phyloP scores from a whole-genome alignment of 35 echinoderm and acorn worm genomes.

The Acanthaster planci region DNA sequence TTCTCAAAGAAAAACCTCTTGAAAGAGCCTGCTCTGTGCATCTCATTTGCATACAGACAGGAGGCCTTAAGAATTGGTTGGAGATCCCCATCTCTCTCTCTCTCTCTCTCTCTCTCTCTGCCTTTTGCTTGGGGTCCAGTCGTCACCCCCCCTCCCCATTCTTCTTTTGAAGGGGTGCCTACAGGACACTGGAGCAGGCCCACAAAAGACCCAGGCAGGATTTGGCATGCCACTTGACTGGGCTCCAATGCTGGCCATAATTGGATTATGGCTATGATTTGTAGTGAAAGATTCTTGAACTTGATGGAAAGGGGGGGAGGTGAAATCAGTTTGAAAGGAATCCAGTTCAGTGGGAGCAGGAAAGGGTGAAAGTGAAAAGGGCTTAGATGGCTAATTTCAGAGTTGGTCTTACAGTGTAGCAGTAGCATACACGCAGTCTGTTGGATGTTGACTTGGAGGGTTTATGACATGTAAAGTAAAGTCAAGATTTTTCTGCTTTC shows the following conservation, averaged over 20 bases:
- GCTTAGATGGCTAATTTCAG: too few species aligned
- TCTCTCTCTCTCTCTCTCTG: not conserved
- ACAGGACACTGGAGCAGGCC: not conserved
- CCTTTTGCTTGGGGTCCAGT: too few species aligned
- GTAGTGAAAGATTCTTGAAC: constrained; percentile 26
- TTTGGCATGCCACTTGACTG: constrained; percentile 5
- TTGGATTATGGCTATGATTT: not conserved
- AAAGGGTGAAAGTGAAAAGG: too few species aligned
- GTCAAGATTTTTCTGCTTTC: too few species aligned
- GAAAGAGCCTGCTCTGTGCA: constrained; percentile 25
- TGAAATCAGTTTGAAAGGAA: not conserved
- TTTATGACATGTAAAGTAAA: too few species aligned
- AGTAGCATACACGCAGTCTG: too few species aligned
- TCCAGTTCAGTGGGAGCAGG: too few species aligned
- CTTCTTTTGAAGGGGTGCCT: not conserved
- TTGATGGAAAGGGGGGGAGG: not conserved
- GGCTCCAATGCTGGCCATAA: not conserved
- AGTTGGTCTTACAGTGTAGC: too few species aligned
- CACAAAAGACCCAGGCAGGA: constrained; percentile 5
- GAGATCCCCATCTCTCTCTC: not conserved
- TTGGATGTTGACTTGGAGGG: too few species aligned
- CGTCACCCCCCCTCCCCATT: not conserved
- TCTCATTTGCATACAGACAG: constrained; percentile 28
- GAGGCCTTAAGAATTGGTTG: not conserved
- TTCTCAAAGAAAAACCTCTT: constrained; percentile 12